phyloP scores from a whole-genome alignment of 2,888 invertebrate genomes.

The Platynereis dumerilii region DNA sequence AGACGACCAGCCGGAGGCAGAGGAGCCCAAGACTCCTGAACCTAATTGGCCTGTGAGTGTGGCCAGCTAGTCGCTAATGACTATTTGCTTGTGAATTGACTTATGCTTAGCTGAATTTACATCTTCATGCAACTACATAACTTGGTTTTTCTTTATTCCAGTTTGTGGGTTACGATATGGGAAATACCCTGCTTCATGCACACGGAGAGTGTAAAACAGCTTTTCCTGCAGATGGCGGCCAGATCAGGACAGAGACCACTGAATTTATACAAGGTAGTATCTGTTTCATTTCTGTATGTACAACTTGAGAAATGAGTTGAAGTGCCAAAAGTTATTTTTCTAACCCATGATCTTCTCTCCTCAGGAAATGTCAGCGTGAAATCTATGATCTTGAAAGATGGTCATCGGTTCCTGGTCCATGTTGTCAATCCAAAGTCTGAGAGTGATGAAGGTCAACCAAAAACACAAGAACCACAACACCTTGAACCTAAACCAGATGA shows the following conservation, averaged over 20 bases:
- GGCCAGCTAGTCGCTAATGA: no score
- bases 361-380: constrained; percentile 52
- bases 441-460: not conserved
- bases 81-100: no score
- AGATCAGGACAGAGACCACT: constrained; percentile 57
- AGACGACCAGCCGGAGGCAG: constrained; percentile 30
- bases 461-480: no score
- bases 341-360: not conserved
- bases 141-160: constrained; percentile 39
- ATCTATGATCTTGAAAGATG: constrained; percentile 58
- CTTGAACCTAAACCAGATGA: no score
- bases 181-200: constrained; percentile 59
- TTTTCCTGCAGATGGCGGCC: constrained; percentile 61
- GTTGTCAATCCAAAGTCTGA: constrained; percentile 53
- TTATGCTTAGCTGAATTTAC: no score
- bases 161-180: constrained; percentile 62
- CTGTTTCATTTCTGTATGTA: not conserved
- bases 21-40: constrained; percentile 20
- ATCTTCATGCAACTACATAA: no score
- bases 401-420: constrained; percentile 60
- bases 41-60: constrained; percentile 52
- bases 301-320: not conserved
- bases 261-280: constrained; percentile 49
- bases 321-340: not conserved
- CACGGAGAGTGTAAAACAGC: constrained; percentile 55